A percentile compares a stretch with the other conserved stretches of the same genome.
These are phyloP conservation scores for Plestiodon gilberti DNA, from an alignment of 2,113 vertebrate species.

Conservation along the genomic window DNA sequence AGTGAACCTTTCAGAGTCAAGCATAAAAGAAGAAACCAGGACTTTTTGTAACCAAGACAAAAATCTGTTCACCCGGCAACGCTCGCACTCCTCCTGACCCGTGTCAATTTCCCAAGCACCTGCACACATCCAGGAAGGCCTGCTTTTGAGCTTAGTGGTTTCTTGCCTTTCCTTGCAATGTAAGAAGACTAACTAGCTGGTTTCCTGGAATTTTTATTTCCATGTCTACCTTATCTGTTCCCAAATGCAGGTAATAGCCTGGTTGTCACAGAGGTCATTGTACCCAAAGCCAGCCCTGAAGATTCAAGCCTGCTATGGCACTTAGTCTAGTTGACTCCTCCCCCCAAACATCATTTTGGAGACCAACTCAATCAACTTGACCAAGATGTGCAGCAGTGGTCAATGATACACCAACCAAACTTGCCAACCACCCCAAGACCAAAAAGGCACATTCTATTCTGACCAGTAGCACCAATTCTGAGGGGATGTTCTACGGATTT, in stretches of 20 bases:
- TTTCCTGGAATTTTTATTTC: not conserved
- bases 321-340: too few species aligned
- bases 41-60: not conserved
- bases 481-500: not conserved
- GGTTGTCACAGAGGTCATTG: not conserved
- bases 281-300: not conserved
- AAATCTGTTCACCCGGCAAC: not conserved
- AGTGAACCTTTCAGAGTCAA: not conserved
- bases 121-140: not conserved
- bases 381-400: not conserved
- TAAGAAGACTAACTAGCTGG: not conserved
- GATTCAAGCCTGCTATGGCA: not conserved
- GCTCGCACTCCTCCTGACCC: not conserved
- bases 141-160: not conserved
- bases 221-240: not conserved
- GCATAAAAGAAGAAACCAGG: not conserved
- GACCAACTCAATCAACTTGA: not conserved
- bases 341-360: not conserved
- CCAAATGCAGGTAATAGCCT: not conserved
- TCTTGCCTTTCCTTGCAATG: not conserved
- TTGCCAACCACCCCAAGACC: not conserved
- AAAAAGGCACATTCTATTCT: not conserved
- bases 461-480: not conserved
- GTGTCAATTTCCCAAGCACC: not conserved
- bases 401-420: not conserved